These are phyloP conservation scores for Himantopus leucocephalus DNA, from an alignment of 2,113 vertebrate genomes.

Conservation along the genomic window DNA sequence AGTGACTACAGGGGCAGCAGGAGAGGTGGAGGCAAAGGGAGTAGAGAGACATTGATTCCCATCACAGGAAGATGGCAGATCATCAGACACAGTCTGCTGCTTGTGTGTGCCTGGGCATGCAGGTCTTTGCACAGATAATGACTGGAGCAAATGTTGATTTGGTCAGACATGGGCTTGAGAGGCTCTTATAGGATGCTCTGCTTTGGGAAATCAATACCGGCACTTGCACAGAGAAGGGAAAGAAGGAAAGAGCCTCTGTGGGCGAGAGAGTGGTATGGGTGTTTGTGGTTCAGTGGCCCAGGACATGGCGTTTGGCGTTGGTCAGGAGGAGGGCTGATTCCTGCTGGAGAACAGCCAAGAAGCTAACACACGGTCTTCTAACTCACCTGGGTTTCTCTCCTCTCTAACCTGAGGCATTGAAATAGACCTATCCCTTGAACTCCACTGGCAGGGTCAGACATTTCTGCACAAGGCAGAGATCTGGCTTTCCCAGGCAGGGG, in stretches of 20 bases:
- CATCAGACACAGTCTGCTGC: not conserved
- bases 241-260: not conserved
- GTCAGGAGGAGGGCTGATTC: not conserved
- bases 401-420: not conserved
- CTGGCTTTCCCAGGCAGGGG: not conserved
- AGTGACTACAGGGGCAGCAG: not conserved
- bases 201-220: not conserved
- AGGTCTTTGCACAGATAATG: not conserved
- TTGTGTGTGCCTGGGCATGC: not conserved
- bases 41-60: not conserved
- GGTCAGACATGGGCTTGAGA: not conserved
- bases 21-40: not conserved
- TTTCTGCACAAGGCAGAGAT: not conserved
- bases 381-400: not conserved
- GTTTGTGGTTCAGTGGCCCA: not conserved
- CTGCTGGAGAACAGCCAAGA: not conserved
- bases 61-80: not conserved
- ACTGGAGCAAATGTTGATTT: not conserved
- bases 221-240: not conserved
- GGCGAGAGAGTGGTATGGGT: not conserved
- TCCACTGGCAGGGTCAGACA: not conserved
- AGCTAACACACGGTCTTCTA: not conserved
- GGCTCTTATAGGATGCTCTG: not conserved
- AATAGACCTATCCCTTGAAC: not conserved
- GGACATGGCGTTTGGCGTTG: not conserved